Conservation (phyloP, 1,140 invertebrate species). For the Calosoma granatense region DNA sequence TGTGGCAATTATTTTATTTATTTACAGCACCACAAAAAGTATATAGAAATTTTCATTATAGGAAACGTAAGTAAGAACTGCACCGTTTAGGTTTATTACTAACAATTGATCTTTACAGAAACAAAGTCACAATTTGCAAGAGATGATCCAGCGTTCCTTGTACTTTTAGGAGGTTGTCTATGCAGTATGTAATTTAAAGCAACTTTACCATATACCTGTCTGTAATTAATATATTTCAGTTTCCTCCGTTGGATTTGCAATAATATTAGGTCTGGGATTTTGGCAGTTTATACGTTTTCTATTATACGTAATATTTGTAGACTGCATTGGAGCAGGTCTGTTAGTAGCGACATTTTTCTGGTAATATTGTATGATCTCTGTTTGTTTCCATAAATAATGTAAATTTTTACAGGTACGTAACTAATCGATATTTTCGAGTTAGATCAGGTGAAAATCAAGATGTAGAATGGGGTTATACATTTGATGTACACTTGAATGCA, state of each 20-base stretch:
- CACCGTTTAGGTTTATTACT: conserved; percentile 11
- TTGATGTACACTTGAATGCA: conserved; percentile 98
- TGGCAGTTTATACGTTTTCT: conserved; percentile 76
- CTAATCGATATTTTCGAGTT: conserved; percentile 78
- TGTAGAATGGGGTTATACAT: conserved; percentile 98
- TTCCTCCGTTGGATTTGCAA: conserved; percentile 81
- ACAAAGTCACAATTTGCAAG: conserved; percentile 98
- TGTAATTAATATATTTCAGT: conserved; percentile 46
- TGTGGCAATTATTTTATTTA: conserved; percentile 98
- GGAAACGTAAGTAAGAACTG: conserved; percentile 76
- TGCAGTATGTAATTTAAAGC: conserved; percentile 52
- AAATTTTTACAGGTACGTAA: conserved; percentile 59
- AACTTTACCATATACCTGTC: background rate
- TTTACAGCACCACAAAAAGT: conserved; percentile 95
- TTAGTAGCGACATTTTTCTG: conserved; percentile 85
- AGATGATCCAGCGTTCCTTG: conserved; percentile 98
- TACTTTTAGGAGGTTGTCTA: conserved; percentile 80
- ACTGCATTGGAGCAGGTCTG: conserved; percentile 83
- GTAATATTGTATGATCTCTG: conserved; percentile 41
- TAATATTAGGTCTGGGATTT: conserved; percentile 68
- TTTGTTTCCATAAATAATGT: conserved; percentile 13
- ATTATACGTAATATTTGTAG: conserved; percentile 87
- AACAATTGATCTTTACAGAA: conserved; percentile 51
- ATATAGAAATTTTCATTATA: conserved; percentile 95
- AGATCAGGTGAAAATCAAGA: conserved; percentile 53